phyloP scores from a whole-genome alignment of 2,888 invertebrate genomes.

The Lucinisca nassula region DNA sequence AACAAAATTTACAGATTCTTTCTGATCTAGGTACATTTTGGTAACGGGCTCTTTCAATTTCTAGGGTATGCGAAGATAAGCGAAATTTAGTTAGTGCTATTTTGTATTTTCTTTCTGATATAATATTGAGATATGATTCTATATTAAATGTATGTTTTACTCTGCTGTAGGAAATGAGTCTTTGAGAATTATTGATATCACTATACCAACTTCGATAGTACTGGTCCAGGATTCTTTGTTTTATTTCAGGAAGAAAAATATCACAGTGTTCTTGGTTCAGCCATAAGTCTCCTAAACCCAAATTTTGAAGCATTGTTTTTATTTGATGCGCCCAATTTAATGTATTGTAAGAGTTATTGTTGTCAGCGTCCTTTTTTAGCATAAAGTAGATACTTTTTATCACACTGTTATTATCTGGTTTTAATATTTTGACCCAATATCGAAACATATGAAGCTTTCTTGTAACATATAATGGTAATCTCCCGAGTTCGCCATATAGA shows the following conservation, averaged over 20 bases:
- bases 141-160: background rate
- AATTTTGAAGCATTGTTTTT: background rate
- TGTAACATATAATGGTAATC: background rate
- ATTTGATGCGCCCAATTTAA: background rate
- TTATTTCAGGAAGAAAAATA: background rate
- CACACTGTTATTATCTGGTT: background rate
- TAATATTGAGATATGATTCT: background rate
- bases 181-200: background rate
- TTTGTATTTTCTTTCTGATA: background rate
- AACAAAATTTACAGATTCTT: too few relatives aligned
- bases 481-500: conserved; percentile 9
- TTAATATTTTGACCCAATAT: conserved; percentile 3
- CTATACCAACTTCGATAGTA: conserved; percentile 13
- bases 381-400: background rate
- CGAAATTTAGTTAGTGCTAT: background rate
- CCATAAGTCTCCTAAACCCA: background rate
- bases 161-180: background rate
- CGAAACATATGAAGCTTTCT: background rate
- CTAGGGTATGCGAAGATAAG: background rate
- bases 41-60: background rate
- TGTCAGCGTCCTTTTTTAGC: background rate
- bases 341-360: background rate
- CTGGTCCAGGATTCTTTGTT: background rate
- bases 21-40: too few relatives aligned
- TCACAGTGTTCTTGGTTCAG: background rate